Percentiles rank a stretch among this genome's conserved stretches.
Evolutionary conservation across 2,113 vertebrate genomes (phyloP).

Genomic region (Tetrao urogallus): DNA sequence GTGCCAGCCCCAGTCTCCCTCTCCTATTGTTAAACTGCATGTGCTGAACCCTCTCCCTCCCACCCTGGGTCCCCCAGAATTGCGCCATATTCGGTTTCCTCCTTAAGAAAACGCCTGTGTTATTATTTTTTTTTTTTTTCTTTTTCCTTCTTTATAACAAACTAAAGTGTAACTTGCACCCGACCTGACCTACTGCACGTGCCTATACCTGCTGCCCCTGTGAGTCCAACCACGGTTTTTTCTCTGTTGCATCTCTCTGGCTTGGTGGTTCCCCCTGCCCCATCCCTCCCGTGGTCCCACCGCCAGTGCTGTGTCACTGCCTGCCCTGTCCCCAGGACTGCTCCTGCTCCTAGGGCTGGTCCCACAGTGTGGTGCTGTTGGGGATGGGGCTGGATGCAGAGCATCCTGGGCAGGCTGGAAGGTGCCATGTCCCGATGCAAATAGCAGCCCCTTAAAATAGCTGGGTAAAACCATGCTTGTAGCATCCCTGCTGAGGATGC

Average conservation of each 20-base stretch:
- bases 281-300: not conserved
- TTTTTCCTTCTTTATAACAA: constrained; percentile 69
- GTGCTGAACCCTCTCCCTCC: constrained; percentile 21
- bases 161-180: constrained; percentile 73
- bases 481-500: not conserved
- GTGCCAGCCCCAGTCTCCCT: not conserved
- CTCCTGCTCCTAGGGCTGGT: not conserved
- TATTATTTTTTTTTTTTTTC: constrained; percentile 42
- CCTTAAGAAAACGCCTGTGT: constrained; percentile 41
- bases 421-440: constrained; percentile 47
- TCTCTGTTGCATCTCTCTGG: constrained; percentile 62
- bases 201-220: constrained; percentile 69
- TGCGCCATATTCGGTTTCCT: not conserved
- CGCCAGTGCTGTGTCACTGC: not conserved
- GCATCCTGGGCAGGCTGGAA: constrained; percentile 22
- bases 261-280: constrained; percentile 11
- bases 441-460: not conserved
- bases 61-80: not conserved
- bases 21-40: constrained; percentile 54
- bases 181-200: constrained; percentile 64
- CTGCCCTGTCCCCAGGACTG: not conserved
- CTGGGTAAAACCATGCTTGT: not conserved
- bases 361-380: not conserved
- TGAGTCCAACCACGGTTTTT: constrained; percentile 69
- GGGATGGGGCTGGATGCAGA: not conserved